A percentile compares a stretch with the other conserved stretches of the same genome.
Evolutionary conservation across 2,113 vertebrate genomes (phyloP).

Genomic region (Indri indri): DNA sequence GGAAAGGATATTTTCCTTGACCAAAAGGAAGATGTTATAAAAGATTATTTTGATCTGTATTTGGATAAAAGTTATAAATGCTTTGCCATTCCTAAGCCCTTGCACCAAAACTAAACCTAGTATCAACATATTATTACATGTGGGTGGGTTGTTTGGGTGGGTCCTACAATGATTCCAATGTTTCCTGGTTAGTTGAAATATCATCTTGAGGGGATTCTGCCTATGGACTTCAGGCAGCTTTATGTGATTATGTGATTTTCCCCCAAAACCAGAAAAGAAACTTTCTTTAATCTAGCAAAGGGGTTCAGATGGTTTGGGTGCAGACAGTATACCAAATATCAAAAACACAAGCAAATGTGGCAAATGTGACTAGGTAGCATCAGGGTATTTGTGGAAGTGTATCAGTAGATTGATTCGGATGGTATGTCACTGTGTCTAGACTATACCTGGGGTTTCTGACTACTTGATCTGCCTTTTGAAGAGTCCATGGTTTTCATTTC

Average conservation of each 20-base stretch:
- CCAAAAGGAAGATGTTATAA: background rate
- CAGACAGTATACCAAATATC: background rate
- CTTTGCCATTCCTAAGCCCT: background rate
- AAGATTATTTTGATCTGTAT: background rate
- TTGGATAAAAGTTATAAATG: background rate
- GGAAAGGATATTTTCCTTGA: background rate
- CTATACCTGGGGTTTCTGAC: background rate
- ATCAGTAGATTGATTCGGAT: fast-evolving
- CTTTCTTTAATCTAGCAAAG: background rate
- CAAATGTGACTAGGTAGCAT: background rate
- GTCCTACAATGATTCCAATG: background rate
- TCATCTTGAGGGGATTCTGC: background rate
- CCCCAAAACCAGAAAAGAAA: background rate
- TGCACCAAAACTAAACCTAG: background rate
- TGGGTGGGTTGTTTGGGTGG: background rate
- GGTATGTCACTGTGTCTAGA: fast-evolving
- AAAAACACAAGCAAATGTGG: background rate
- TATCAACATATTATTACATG: background rate
- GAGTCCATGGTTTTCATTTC: background rate
- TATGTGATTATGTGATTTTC: background rate
- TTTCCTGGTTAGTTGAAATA: background rate
- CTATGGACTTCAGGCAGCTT: background rate
- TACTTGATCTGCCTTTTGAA: background rate
- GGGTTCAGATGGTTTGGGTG: background rate
- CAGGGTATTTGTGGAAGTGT: background rate